These are phyloP conservation scores for Erpobdella octoculata DNA, from an alignment of 2,888 invertebrate species.

Conservation along the genomic window DNA sequence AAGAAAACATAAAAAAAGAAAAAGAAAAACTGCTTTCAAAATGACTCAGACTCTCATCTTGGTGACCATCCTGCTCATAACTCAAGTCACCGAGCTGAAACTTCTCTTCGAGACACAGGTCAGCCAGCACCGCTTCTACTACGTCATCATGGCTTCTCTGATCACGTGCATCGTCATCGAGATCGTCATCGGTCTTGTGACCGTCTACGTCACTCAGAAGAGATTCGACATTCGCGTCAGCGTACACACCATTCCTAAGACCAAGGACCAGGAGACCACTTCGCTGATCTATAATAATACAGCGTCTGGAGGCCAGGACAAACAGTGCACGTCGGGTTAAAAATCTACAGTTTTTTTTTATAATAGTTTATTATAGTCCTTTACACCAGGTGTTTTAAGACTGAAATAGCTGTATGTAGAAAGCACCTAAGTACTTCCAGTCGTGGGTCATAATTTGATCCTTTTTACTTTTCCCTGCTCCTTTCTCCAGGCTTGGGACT, in stretches of 20 bases:
- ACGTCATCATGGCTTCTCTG: conserved; percentile 22
- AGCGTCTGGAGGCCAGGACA: not conserved
- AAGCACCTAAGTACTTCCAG: too few species aligned
- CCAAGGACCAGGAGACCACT: not conserved
- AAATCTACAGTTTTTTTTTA: not conserved
- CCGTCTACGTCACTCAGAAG: conserved; percentile 25
- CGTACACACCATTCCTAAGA: not conserved
- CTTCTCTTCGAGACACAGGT: conserved; percentile 24
- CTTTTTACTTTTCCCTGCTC: too few species aligned
- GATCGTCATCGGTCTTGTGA: conserved; percentile 22
- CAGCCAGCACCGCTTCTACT: conserved; percentile 23
- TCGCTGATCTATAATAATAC: not conserved
- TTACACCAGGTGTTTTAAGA: not conserved
- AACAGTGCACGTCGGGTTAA: not conserved
- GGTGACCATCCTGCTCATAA: conserved; percentile 24
- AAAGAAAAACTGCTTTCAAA: not conserved
- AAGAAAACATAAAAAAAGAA: too few species aligned
- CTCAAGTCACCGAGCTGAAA: conserved; percentile 24
- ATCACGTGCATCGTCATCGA: conserved; percentile 24
- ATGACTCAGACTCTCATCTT: conserved; percentile 24
- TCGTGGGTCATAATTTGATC: too few species aligned
- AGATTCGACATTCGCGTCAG: not conserved
- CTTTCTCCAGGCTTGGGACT: too few species aligned
- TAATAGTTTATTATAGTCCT: not conserved
- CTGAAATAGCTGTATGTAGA: too few species aligned